phyloP scores from a whole-genome alignment of 2,113 vertebrate species.

The Anguilla rostrata region DNA sequence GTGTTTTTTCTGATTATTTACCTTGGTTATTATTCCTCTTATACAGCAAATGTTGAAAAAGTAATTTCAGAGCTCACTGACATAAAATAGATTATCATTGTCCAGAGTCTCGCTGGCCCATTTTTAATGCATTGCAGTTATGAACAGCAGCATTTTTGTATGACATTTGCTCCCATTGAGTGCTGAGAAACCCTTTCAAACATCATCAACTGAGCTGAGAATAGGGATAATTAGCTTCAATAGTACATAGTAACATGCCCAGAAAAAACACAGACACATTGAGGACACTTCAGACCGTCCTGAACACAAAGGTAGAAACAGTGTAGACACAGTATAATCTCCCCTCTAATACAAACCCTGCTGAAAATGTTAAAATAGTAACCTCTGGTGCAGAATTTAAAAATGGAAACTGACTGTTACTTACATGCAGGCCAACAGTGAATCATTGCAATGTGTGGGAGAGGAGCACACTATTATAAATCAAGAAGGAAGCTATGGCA shows the following conservation, averaged over 20 bases:
- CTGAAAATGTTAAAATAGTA: slow-evolving; percentile 5
- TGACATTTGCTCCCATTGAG: slow-evolving; percentile 13
- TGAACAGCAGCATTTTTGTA: neutral
- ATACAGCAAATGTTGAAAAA: slow-evolving; percentile 56
- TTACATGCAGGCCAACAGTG: neutral
- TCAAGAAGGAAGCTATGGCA: neutral
- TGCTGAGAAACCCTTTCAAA: neutral
- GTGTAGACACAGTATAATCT: neutral
- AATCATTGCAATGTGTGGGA: neutral
- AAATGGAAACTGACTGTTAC: slow-evolving; percentile 6
- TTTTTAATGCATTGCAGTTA: slow-evolving; percentile 47
- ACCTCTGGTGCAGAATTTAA: neutral
- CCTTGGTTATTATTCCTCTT: slow-evolving; percentile 58
- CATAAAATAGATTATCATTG: slow-evolving; percentile 60
- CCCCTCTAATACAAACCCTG: neutral
- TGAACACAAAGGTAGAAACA: neutral
- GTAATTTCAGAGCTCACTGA: slow-evolving; percentile 55
- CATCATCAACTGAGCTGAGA: neutral
- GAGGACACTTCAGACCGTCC: neutral
- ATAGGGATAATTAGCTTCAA: neutral
- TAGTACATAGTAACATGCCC: neutral
- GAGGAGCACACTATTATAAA: neutral
- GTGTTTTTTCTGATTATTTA: slow-evolving; percentile 45
- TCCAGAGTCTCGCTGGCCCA: slow-evolving; percentile 48
- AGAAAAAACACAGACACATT: neutral